Evolutionary conservation across 2,113 vertebrate genomes (phyloP).

Genomic region (Chionodraco myersi): DNA sequence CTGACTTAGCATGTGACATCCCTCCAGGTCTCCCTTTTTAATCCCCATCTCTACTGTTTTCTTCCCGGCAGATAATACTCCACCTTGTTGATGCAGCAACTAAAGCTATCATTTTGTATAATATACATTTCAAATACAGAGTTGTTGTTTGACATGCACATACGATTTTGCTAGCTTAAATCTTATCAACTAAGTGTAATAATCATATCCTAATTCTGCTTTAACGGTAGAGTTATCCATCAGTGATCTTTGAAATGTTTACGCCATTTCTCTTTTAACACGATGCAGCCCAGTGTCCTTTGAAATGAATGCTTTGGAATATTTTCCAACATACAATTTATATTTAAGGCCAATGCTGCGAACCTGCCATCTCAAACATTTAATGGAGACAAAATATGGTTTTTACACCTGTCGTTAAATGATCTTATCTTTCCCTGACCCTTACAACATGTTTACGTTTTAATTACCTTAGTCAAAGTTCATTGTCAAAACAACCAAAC

Average conservation of each 20-base stretch:
- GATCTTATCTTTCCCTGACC: too few species aligned
- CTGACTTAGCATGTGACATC: constrained; percentile 37
- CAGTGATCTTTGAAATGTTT: neutral
- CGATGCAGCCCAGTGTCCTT: neutral
- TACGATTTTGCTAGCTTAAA: neutral
- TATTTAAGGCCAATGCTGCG: neutral
- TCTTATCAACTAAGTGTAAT: neutral
- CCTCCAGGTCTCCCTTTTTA: neutral
- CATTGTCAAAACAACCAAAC: neutral
- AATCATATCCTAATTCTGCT: neutral
- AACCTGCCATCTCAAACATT: too few species aligned
- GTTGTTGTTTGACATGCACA: neutral
- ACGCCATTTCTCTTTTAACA: neutral
- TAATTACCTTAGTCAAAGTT: too few species aligned
- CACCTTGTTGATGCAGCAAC: neutral
- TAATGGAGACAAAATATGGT: too few species aligned
- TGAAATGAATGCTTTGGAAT: neutral
- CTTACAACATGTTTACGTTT: too few species aligned
- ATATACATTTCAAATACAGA: neutral
- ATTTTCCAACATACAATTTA: neutral
- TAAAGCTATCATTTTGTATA: neutral
- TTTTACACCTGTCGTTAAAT: too few species aligned
- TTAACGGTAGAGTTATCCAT: neutral
- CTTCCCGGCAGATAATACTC: neutral
- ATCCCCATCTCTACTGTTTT: neutral